A percentile compares a stretch with the other conserved stretches of the same genome.
phyloP scores from a whole-genome alignment of 2,113 vertebrate genomes.

The Onychostoma macrolepis region DNA sequence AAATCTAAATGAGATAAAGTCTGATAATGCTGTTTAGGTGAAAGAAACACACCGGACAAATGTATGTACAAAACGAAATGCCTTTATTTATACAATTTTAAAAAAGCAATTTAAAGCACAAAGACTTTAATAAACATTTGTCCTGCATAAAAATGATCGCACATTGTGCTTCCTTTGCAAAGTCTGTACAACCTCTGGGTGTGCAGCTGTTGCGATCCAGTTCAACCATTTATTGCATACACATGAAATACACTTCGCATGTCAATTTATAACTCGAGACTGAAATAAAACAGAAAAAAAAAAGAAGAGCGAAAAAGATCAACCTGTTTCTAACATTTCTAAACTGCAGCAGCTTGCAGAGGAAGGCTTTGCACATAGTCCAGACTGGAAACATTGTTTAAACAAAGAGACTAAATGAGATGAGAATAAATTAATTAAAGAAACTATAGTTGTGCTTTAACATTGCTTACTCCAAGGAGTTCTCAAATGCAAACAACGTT shows the following conservation, averaged over 20 bases:
- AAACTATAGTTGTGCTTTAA: constrained; percentile 76
- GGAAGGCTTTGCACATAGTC: constrained; percentile 70
- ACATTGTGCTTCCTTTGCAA: constrained; percentile 96
- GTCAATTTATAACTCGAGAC: constrained; percentile 9
- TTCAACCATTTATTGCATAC: constrained; percentile 98
- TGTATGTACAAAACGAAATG: constrained; percentile 69
- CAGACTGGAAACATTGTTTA: constrained; percentile 49
- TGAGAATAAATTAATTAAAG: constrained; percentile 57
- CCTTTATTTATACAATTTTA: constrained; percentile 91
- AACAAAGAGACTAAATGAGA: constrained; percentile 48
- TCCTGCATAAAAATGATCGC: constrained; percentile 85
- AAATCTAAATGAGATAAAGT: background rate
- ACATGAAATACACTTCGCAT: constrained; percentile 74
- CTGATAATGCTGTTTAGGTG: background rate
- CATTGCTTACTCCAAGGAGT: constrained; percentile 61
- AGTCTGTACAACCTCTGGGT: constrained; percentile 87
- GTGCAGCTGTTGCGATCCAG: constrained; percentile 80
- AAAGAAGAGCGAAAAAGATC: constrained; percentile 48
- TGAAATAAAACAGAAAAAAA: constrained; percentile 1
- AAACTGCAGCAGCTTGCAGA: constrained; percentile 81
- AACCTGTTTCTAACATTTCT: constrained; percentile 66
- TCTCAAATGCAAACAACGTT: constrained; percentile 52
- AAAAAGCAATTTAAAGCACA: constrained; percentile 94
- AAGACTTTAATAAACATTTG: constrained; percentile 86
- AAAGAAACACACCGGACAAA: constrained; percentile 18